These are phyloP conservation scores for Leptopterna dolabrata DNA, from an alignment of 2,888 invertebrate genomes.

Conservation along the genomic window DNA sequence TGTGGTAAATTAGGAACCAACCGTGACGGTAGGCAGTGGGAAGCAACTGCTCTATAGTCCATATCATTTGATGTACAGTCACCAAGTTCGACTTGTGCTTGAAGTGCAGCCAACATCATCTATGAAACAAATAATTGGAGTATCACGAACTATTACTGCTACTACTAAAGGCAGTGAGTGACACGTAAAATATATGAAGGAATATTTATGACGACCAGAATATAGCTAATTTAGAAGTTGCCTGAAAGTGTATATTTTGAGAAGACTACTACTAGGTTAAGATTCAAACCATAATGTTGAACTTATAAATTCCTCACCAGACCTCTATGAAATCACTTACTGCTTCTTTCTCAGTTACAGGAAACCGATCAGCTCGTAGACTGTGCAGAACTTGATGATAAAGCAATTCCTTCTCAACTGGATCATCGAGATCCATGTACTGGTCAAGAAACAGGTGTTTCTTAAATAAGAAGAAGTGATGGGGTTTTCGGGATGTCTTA, in stretches of 20 bases:
- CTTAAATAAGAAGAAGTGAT: constrained; percentile 80
- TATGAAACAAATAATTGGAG: constrained; percentile 65
- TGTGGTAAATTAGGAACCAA: constrained; percentile 82
- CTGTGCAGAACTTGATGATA: constrained; percentile 94
- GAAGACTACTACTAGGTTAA: no score
- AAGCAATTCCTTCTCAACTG: constrained; percentile 92
- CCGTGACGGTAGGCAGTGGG: constrained; percentile 85
- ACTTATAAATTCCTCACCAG: no score
- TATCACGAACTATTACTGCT: no score
- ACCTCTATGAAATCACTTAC: constrained; percentile 71
- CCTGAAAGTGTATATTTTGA: no score
- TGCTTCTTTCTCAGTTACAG: constrained; percentile 93
- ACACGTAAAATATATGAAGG: no score
- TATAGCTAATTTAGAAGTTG: no score
- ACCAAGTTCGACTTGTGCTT: constrained; percentile 91
- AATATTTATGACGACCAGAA: no score
- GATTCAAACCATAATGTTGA: not conserved
- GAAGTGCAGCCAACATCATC: constrained; percentile 94
- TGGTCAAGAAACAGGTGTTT: constrained; percentile 84
- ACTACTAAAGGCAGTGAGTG: no score
- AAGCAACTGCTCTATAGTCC: constrained; percentile 77
- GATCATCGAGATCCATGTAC: constrained; percentile 82
- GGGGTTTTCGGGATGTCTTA: constrained; percentile 66
- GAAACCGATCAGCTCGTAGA: constrained; percentile 89
- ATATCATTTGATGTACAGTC: constrained; percentile 79